These are phyloP conservation scores for Metacarcinus magister DNA, from an alignment of 2,888 invertebrate genomes.

Conservation along the genomic window DNA sequence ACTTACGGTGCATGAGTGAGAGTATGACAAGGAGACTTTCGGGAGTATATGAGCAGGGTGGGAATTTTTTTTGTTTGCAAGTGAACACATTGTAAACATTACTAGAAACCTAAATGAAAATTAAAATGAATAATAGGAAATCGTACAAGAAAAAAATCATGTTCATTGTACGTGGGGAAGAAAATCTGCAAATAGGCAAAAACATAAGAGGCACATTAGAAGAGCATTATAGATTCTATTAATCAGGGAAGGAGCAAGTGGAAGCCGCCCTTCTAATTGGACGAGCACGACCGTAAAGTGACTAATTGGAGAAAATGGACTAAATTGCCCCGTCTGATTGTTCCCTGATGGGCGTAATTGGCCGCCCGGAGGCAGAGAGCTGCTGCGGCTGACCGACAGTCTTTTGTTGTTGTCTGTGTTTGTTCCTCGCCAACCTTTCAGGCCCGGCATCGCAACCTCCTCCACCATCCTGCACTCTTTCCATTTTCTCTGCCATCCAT, in stretches of 20 bases:
- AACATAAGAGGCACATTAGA: conserved; percentile 37
- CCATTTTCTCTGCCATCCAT: not conserved
- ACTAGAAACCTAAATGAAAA: not conserved
- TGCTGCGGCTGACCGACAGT: conserved; percentile 40
- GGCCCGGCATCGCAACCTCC: not conserved
- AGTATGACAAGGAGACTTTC: no score
- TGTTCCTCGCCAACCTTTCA: not conserved
- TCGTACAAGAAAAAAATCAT: not conserved
- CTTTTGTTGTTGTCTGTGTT: not conserved
- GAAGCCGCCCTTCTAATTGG: conserved; percentile 68
- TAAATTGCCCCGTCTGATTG: conserved; percentile 75
- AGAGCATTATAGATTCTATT: conserved; percentile 69
- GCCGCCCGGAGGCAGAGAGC: conserved; percentile 62
- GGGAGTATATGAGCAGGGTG: no score
- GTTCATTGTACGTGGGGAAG: not conserved
- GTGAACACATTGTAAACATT: not conserved
- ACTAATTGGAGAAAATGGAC: conserved; percentile 75
- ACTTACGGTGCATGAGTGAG: no score
- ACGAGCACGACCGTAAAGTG: conserved; percentile 74
- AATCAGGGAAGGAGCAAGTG: conserved; percentile 64
- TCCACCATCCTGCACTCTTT: not conserved
- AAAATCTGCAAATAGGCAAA: not conserved
- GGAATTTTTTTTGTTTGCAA: no score
- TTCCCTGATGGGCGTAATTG: conserved; percentile 77
- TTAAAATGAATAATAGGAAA: not conserved